A percentile compares a stretch with the other conserved stretches of the same genome.
These are phyloP conservation scores for Daboia siamensis DNA, from an alignment of 2,113 vertebrate genomes.

Conservation along the genomic window DNA sequence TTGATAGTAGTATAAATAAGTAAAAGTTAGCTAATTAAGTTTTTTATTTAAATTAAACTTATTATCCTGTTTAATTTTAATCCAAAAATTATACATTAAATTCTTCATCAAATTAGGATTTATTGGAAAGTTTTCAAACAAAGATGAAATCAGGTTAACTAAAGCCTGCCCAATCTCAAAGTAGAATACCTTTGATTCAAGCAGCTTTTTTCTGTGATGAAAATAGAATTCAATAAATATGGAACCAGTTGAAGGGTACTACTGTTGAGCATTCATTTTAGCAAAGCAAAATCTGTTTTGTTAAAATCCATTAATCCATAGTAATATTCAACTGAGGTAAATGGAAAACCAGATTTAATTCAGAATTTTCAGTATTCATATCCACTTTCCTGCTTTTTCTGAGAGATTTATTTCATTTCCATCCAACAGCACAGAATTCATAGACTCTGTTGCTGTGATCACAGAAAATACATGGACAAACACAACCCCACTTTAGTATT, in stretches of 20 bases:
- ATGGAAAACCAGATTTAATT: not conserved
- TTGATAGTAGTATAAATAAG: not conserved
- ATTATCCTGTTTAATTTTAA: not conserved
- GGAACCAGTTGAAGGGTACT: not conserved
- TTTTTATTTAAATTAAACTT: not conserved
- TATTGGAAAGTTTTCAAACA: not conserved
- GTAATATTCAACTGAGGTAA: not conserved
- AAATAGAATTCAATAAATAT: not conserved
- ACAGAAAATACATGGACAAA: not conserved
- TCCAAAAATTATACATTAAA: not conserved
- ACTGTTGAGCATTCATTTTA: not conserved
- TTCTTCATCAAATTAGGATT: not conserved
- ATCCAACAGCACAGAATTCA: not conserved
- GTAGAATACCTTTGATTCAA: not conserved
- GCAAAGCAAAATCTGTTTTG: not conserved
- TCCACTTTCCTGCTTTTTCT: not conserved
- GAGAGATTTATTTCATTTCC: not conserved
- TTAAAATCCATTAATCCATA: not conserved
- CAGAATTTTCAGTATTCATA: not conserved
- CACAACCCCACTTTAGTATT: not conserved
- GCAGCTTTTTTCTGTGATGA: not conserved
- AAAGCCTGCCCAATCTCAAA: not conserved
- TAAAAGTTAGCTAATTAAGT: not conserved
- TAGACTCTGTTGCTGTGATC: not conserved
- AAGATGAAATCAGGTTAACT: not conserved